Base-by-base conservation (phyloP, 2,888 invertebrate species). In the Sipha maydis region DNA sequence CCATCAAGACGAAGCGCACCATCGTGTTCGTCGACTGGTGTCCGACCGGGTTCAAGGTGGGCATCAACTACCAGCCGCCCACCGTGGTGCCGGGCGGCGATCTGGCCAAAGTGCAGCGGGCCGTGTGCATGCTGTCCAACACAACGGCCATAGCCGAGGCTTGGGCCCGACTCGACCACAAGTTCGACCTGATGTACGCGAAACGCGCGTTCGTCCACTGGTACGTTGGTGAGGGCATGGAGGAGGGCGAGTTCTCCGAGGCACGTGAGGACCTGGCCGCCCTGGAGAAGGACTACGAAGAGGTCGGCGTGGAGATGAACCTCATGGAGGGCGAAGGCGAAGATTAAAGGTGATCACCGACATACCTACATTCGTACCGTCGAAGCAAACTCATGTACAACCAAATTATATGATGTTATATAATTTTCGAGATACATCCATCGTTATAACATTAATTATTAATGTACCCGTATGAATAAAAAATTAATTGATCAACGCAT, bases 51-150 rank as follows among this genome's bases (percentile, higher is more conserved):
- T 92, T 92, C 90, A 92, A 92, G 90, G 91, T 91, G 85, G 90
- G 90, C 69, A 90, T 90, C 89, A 90, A 90, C 89, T 90, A 90
- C 77, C 90, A 90, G 83, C 90, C 97, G 90, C 97, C 97, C 48
- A 97, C 97, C 90, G 97, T 97, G 56, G 97, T 98, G 85, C 98
- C 98, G n/a, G 97, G 97, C 14, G 98, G 97, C 54, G 98, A 98
- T 92, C 92, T 97, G 92, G 97, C 98, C 90, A 98, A 97, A 93
- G 97, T 98, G 54, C 97, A 97, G 92, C 95, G 98, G 91, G 98
- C 98, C 90, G 97, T 98, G 67, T 98, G 98, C 95, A 98, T 98
- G 98, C 94, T 98, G 94, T 97, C 97, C 92, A 98, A 98, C 94
- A 98, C 98, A 90, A 98, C 98, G 28, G 97, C 98, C 54, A 94